Percentiles rank a stretch among this genome's conserved stretches.
phyloP scores from a whole-genome alignment of 2,113 vertebrate genomes.

The Hippoglossus stenolepis region DNA sequence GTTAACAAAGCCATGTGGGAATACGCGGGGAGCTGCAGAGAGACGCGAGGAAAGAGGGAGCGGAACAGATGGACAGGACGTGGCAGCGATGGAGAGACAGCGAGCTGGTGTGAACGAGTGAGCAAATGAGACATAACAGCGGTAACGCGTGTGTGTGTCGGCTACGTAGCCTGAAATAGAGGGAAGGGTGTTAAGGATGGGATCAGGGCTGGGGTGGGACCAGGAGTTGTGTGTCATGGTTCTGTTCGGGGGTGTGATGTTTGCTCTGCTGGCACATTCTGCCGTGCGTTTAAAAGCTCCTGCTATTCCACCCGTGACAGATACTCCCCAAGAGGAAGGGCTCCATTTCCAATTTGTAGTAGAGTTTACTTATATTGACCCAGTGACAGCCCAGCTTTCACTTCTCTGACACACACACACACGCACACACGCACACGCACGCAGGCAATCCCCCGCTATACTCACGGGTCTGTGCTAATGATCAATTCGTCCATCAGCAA shows the following conservation, averaged over 20 bases:
- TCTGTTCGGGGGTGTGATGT: conserved; percentile 60
- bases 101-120: conserved; percentile 30
- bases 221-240: conserved; percentile 34
- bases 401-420: conserved; percentile 5
- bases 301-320: conserved; percentile 35
- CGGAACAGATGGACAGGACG: conserved; percentile 74
- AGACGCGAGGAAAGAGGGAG: conserved; percentile 66
- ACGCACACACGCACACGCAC: background rate
- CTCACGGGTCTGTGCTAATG: conserved; percentile 40
- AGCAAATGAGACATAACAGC: conserved; percentile 49
- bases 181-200: conserved; percentile 47
- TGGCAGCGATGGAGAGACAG: conserved; percentile 33
- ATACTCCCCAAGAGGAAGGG: conserved; percentile 60
- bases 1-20: conserved; percentile 76
- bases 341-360: conserved; percentile 64
- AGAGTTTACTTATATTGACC: conserved; percentile 69
- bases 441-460: conserved; percentile 14
- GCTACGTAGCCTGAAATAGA: conserved; percentile 55
- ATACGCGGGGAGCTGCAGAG: conserved; percentile 55
- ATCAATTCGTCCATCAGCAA: conserved; percentile 61
- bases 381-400: conserved; percentile 32
- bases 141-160: conserved; percentile 9
- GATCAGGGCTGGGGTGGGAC: conserved; percentile 24
- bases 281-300: conserved; percentile 44
- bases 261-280: conserved; percentile 71